Evolutionary conservation across 2,113 vertebrate species (phyloP), one percentile per base, ranked within the genome.

Genomic region (Hyla sarda): DNA sequence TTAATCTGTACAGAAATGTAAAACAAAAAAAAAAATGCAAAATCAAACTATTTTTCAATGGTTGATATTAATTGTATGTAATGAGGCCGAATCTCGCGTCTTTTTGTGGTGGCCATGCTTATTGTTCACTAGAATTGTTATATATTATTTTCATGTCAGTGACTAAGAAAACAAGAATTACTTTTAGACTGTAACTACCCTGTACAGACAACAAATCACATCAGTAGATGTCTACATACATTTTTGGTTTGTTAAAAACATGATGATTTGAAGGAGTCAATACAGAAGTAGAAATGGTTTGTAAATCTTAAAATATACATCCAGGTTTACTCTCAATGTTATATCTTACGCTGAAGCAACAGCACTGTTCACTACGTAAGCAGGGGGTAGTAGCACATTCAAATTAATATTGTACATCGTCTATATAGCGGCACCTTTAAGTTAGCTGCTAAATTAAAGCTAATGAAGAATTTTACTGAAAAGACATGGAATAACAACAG

Each of bases 21-120:
- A 82, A 81, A 77, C 1, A 30, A 37, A 69, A 79, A 54, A 73
- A 83, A 83, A 80, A 76, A 11, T 17, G n/a, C 47, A 23, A 87
- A 87, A 77, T 37, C 9, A 50, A 87, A 87, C n/a, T 87, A 87
- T 87, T 87, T 87, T 87, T 82, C 47, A 62, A 87, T 82, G 85
- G 85, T 82, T 74, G 77, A 1, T 74, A 74, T 60, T 82, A 74
- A 25, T 14, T 34, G 52, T 87, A 48, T 82, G 67, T 87, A 81
- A 48, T 21, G 34, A 80, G 37, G 50, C 52, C 41, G 23, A 74
- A 69, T 60, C 67, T 86, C 62, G 77, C 34, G 60, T 86, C 67
- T 56, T 21, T 81, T 67, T 87, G 52, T 82, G 8, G 62, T 74
- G 82, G 32, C 23, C 52, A 83, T 60, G 56, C 12, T 58, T 83